These are phyloP conservation scores for Horisme vitalbata DNA, from an alignment of 2,888 invertebrate genomes.

Conservation along the genomic window DNA sequence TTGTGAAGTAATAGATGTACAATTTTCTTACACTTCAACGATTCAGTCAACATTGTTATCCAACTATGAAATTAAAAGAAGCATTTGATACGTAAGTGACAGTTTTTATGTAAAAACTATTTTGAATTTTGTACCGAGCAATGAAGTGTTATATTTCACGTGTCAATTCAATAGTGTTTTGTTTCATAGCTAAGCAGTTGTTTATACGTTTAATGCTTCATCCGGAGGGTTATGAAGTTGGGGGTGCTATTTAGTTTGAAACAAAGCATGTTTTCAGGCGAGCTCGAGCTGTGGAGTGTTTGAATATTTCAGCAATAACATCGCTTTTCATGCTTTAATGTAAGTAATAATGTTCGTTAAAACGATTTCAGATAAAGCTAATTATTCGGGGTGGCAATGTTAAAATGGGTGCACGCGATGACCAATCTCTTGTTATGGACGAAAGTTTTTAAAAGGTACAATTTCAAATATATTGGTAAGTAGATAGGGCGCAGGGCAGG, in stretches of 20 bases:
- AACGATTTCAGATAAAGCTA: constrained; percentile 69
- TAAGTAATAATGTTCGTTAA: constrained; percentile 67
- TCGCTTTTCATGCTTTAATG: constrained; percentile 59
- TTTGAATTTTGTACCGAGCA: constrained; percentile 36
- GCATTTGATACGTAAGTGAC: constrained; percentile 61
- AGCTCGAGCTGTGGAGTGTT: background rate
- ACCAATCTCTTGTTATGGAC: constrained; percentile 67
- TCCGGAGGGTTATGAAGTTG: background rate
- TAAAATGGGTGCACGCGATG: constrained; percentile 70
- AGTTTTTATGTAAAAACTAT: constrained; percentile 62
- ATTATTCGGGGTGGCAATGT: constrained; percentile 71
- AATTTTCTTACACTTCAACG: constrained; percentile 60
- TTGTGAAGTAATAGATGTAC: constrained; percentile 69
- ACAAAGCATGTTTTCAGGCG: background rate
- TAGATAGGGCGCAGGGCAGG: constrained; percentile 58
- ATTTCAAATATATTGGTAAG: constrained; percentile 66
- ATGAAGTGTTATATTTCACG: constrained; percentile 46
- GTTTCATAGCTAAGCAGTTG: constrained; percentile 23
- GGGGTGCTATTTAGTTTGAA: background rate
- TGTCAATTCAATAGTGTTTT: constrained; percentile 39
- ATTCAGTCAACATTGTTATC: constrained; percentile 59
- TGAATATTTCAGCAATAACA: background rate
- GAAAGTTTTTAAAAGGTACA: constrained; percentile 65
- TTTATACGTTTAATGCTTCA: constrained; percentile 3
- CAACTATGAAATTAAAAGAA: constrained; percentile 65